Base-by-base conservation (phyloP, 1,140 invertebrate genomes). In the Scaptodrosophila lebanonensis region DNA sequence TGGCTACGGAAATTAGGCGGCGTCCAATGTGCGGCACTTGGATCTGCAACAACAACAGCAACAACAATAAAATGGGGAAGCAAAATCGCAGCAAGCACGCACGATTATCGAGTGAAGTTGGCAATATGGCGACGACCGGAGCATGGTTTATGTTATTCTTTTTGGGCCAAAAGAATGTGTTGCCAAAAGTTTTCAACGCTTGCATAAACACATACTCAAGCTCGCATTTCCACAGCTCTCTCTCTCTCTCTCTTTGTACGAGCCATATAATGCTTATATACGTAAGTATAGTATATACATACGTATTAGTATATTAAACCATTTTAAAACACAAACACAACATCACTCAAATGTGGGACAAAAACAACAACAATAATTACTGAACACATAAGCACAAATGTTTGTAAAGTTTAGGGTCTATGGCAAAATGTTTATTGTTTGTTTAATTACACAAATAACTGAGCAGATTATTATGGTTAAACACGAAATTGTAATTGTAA, bases 391-490 rank as follows among this genome's bases (percentile, higher is more conserved):
- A 64, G 59, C 72, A 71, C 39, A 77, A 48, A 47, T 60, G 36
- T 43, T 42, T 32, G 33, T 45, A 27, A 39, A 36, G 32, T 47
- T 53, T 57, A 17, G 49, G 53, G 53, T 45, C 51, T 43, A 48
- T 33, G 18, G 36, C 44, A 30, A 4, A 15, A 18, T 45, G 5
- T 68, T 76, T 76, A 82, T 73, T 77, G 66, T 73, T 79, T 77
- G 65, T 79, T 77, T 77, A 77, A 77, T 77, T 79, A 79, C 73
- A 66, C 73, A 82, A 77, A 77, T 66, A 77, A 77, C 73, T 33
- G 68, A 67, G 65, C 73, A 77, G 73, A 77, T 77, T 77, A 77
- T 77, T 77, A 77, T 79, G 73, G 73, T 77, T 79, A 79, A 77
- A 77, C 73, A 77, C 73, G 75, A 68, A 79, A 73, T 68, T 70